These are phyloP conservation scores for Merluccius polli DNA, from an alignment of 2,797 vertebrate species.

Conservation along the genomic window DNA sequence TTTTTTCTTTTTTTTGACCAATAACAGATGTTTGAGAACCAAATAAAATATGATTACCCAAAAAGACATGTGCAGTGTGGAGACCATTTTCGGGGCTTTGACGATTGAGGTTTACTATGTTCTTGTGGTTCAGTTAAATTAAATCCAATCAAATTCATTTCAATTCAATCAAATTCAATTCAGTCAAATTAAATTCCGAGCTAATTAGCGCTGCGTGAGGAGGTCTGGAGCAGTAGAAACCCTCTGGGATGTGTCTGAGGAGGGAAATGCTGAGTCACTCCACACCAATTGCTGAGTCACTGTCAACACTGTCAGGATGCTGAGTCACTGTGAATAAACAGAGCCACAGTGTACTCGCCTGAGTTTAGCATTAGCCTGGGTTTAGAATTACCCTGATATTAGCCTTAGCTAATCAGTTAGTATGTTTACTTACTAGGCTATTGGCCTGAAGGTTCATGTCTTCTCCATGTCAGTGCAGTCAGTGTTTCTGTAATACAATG, in stretches of 20 bases:
- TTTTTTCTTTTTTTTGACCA: not conserved
- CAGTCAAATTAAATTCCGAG: not conserved
- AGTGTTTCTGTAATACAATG: too few relatives aligned
- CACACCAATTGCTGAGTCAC: not conserved
- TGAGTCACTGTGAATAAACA: not conserved
- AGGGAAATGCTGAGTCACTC: not conserved
- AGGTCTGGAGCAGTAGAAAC: not conserved
- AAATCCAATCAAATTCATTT: not conserved
- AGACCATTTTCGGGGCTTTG: not conserved
- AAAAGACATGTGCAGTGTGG: not conserved
- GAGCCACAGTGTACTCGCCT: not conserved
- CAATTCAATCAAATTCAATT: not conserved
- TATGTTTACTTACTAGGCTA: too few relatives aligned
- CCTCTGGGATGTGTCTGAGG: not conserved
- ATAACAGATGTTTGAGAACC: not conserved
- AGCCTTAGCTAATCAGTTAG: too few relatives aligned
- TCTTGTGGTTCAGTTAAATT: too few relatives aligned
- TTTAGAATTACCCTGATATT: not conserved
- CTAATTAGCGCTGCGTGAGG: not conserved
- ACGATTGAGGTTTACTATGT: not conserved
- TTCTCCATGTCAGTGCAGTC: too few relatives aligned
- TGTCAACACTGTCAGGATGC: not conserved
- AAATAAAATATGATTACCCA: not conserved
- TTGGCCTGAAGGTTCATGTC: too few relatives aligned
- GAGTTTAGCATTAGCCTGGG: not conserved